Evolutionary conservation across 2,797 vertebrate species (phyloP).

Genomic region (Anas flavirostris): DNA sequence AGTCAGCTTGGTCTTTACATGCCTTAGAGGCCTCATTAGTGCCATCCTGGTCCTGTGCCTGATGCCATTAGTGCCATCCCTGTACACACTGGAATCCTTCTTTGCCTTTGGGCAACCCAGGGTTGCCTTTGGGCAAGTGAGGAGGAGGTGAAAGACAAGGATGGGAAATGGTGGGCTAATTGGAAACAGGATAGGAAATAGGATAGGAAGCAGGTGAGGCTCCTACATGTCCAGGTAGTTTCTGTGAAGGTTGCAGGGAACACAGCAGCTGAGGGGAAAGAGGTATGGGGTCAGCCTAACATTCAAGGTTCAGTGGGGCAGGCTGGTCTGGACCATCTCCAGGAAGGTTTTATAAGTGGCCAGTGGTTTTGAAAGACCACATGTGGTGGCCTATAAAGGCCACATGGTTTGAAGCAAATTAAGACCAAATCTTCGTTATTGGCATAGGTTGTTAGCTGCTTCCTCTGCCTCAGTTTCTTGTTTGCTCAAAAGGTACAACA

Average conservation of each 20-base stretch:
- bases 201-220: background rate
- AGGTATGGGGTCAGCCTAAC: background rate
- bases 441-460: background rate
- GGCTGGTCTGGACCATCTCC: background rate
- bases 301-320: background rate
- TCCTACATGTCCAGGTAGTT: background rate
- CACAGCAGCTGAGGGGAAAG: background rate
- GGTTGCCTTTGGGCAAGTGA: fast-evolving
- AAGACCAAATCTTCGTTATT: background rate
- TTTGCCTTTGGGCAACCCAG: background rate
- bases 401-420: background rate
- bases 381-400: no score
- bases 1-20: background rate
- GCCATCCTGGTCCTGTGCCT: background rate
- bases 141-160: background rate
- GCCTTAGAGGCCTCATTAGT: background rate
- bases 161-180: background rate
- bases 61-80: no score
- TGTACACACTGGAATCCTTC: background rate
- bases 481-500: background rate
- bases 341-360: background rate
- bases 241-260: background rate
- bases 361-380: background rate
- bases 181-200: background rate
- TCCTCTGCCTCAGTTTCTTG: background rate